phyloP scores from a whole-genome alignment of 2,113 vertebrate genomes.

The Saimiri boliviensis region DNA sequence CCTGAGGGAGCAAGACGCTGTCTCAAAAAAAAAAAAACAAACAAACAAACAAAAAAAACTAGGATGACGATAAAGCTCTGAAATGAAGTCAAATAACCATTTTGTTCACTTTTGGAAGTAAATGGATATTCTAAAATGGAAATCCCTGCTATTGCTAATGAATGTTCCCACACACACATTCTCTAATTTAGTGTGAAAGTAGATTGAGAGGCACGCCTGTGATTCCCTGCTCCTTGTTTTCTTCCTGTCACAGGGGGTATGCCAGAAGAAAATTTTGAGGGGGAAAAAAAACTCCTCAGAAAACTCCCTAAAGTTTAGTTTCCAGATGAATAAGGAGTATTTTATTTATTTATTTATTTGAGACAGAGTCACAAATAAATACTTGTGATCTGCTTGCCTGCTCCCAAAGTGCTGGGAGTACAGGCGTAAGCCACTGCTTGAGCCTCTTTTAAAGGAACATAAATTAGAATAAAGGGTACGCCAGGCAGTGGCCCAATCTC shows the following conservation, averaged over 20 bases:
- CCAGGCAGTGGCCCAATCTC: too few species aligned
- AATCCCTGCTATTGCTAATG: slow-evolving; percentile 15
- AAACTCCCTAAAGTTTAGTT: background rate
- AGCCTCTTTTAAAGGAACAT: too few species aligned
- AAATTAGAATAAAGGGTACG: too few species aligned
- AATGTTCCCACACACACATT: background rate
- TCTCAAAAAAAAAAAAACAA: too few species aligned
- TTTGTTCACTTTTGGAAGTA: slow-evolving; percentile 25
- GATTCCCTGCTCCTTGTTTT: background rate
- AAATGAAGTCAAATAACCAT: background rate
- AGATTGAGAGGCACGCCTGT: background rate
- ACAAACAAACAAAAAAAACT: too few species aligned
- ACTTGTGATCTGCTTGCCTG: too few species aligned
- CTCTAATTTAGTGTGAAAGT: background rate
- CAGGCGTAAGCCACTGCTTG: too few species aligned
- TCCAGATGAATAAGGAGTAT: background rate
- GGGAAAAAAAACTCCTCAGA: background rate
- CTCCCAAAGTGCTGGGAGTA: too few species aligned
- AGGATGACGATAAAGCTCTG: slow-evolving; percentile 5
- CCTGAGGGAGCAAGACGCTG: too few species aligned
- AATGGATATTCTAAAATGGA: slow-evolving; percentile 33
- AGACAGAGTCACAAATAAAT: too few species aligned
- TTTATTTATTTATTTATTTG: too few species aligned
- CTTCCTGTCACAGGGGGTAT: background rate
- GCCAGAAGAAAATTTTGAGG: background rate